phyloP scores from a whole-genome alignment of 2,888 invertebrate species.

The Cataglyphis livida region DNA sequence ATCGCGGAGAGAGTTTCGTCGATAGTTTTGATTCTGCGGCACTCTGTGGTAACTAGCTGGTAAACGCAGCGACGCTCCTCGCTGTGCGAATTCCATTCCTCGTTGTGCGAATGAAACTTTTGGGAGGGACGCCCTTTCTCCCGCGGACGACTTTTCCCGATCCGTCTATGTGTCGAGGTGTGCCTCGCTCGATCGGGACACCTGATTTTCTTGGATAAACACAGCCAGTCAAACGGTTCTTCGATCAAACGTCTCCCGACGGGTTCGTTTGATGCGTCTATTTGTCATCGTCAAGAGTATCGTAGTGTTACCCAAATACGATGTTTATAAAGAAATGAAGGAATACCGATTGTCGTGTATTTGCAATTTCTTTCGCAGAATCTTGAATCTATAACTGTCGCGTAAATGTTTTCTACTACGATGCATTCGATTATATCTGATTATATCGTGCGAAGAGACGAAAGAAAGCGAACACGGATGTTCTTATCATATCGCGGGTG shows the following conservation, averaged over 20 bases:
- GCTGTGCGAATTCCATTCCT: not conserved
- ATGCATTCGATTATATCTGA: not conserved
- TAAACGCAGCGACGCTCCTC: constrained; percentile 54
- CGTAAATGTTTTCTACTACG: not conserved
- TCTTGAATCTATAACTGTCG: not conserved
- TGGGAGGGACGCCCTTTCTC: constrained; percentile 15
- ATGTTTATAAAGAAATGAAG: not conserved
- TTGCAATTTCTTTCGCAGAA: not conserved
- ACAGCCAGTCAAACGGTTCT: not conserved
- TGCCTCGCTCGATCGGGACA: not conserved
- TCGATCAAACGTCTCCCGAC: not conserved
- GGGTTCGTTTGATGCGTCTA: not conserved
- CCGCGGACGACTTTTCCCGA: constrained; percentile 39
- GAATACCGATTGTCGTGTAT: not conserved
- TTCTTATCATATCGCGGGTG: constrained; percentile 46
- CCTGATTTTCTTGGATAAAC: not conserved
- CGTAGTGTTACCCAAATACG: not conserved
- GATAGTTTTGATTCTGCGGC: constrained; percentile 68
- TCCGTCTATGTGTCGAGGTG: not conserved
- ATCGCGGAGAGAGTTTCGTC: constrained; percentile 50
- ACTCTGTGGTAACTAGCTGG: constrained; percentile 56
- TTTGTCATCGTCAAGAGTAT: not conserved
- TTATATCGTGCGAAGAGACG: not conserved
- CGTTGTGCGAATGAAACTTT: constrained; percentile 46
- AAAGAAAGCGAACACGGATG: constrained; percentile 24